Percentiles rank a stretch among this genome's conserved stretches.
These are phyloP conservation scores for Heliconius melpomene DNA, from an alignment of 1,140 invertebrate genomes.

Conservation along the genomic window DNA sequence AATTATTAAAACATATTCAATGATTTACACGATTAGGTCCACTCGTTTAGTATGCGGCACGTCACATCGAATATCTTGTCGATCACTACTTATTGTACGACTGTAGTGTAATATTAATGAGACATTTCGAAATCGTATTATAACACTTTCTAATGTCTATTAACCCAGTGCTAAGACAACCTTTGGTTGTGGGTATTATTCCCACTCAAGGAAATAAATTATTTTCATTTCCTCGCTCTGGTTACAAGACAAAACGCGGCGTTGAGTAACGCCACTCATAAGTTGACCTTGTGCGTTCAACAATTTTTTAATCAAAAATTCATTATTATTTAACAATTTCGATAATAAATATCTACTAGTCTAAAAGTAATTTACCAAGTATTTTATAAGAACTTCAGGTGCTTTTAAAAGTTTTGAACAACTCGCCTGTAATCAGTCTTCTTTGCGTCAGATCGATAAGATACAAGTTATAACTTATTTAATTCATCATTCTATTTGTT, in stretches of 20 bases:
- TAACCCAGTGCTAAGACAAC: too few relatives aligned
- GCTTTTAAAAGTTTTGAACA: neutral
- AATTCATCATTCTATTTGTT: neutral
- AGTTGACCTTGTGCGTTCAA: too few relatives aligned
- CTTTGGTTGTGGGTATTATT: too few relatives aligned
- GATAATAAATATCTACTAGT: too few relatives aligned
- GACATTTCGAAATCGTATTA: neutral
- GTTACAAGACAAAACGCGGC: too few relatives aligned
- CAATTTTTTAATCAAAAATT: too few relatives aligned
- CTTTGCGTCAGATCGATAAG: constrained; percentile 1
- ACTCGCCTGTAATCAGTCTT: neutral
- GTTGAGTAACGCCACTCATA: too few relatives aligned
- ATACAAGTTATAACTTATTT: neutral
- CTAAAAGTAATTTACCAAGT: neutral
- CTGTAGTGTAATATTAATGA: constrained; percentile 6
- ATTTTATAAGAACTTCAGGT: neutral
- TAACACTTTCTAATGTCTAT: neutral
- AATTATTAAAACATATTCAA: neutral
- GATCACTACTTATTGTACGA: neutral
- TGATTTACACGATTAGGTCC: neutral
- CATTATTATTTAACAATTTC: too few relatives aligned
- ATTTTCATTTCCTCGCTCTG: too few relatives aligned
- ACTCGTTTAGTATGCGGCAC: constrained; percentile 8
- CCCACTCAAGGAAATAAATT: too few relatives aligned
- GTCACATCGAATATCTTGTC: constrained; percentile 1